These are phyloP conservation scores for Actenoides hombroni DNA, from an alignment of 2,113 vertebrate species.

Conservation along the genomic window DNA sequence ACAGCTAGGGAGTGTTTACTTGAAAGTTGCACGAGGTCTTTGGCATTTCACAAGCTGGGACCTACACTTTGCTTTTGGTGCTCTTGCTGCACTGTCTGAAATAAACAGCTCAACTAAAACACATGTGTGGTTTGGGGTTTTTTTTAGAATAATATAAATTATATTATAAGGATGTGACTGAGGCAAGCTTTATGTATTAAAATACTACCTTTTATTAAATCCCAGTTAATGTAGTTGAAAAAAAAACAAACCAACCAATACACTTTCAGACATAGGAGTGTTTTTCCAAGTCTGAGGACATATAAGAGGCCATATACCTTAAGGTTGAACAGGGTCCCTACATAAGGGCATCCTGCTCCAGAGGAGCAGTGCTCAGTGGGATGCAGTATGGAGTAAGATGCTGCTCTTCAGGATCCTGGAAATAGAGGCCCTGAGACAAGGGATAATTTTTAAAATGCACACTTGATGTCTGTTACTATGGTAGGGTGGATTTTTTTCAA, in stretches of 20 bases:
- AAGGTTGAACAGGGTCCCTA: neutral
- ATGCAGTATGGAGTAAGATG: neutral
- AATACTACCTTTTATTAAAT: neutral
- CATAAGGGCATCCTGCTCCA: accelerated
- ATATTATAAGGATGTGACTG: neutral
- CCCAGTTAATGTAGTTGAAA: neutral
- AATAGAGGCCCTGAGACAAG: neutral
- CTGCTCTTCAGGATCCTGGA: neutral
- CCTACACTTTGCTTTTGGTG: neutral
- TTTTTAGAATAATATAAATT: neutral
- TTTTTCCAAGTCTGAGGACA: neutral
- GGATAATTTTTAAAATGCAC: neutral
- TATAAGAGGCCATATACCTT: neutral
- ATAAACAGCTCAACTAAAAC: neutral
- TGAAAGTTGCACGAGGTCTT: neutral
- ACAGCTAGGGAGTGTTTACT: neutral
- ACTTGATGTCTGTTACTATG: neutral
- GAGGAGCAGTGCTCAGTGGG: no score
- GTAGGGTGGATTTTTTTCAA: neutral
- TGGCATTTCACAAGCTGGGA: neutral
- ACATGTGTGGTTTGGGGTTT: accelerated
- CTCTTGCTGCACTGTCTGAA: neutral
- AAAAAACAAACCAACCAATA: neutral
- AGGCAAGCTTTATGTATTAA: neutral
- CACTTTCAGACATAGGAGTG: neutral